Evolutionary conservation across 2,797 vertebrate species (phyloP).

Genomic region (Morelia viridis): DNA sequence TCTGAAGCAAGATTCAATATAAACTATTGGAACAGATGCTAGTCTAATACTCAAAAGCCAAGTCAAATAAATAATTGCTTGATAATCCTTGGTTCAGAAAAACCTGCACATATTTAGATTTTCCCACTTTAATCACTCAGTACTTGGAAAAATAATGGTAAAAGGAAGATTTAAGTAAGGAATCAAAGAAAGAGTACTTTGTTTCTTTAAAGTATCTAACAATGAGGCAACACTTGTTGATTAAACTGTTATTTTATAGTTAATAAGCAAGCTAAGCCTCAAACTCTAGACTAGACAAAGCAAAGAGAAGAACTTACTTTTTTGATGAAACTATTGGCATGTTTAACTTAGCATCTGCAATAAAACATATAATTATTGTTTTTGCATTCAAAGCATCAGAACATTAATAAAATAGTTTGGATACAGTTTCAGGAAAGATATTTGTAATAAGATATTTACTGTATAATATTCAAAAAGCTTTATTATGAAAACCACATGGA

Average conservation of each 20-base stretch:
- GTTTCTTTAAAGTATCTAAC: neutral
- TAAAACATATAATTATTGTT: conserved; percentile 44
- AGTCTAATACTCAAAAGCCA: neutral
- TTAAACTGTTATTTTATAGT: neutral
- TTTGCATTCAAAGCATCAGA: neutral
- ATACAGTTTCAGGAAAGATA: neutral
- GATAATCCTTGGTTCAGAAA: neutral
- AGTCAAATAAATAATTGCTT: neutral
- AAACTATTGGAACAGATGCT: neutral
- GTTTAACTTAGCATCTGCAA: conserved; percentile 64
- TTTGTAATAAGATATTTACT: neutral
- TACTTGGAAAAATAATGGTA: neutral
- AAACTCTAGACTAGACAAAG: neutral
- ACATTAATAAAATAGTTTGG: neutral
- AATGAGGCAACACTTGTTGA: neutral
- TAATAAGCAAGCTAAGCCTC: neutral
- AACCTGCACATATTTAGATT: neutral
- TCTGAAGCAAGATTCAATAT: neutral
- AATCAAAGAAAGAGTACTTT: neutral
- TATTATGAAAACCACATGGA: neutral
- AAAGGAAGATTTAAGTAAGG: neutral
- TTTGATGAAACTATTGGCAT: conserved; percentile 81
- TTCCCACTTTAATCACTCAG: neutral
- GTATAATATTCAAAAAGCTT: neutral
- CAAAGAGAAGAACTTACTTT: conserved; percentile 78